Percentiles rank a stretch among this genome's conserved stretches.
phyloP scores from a whole-genome alignment of 2,797 vertebrate species.

The Catostomus latipinnis region DNA sequence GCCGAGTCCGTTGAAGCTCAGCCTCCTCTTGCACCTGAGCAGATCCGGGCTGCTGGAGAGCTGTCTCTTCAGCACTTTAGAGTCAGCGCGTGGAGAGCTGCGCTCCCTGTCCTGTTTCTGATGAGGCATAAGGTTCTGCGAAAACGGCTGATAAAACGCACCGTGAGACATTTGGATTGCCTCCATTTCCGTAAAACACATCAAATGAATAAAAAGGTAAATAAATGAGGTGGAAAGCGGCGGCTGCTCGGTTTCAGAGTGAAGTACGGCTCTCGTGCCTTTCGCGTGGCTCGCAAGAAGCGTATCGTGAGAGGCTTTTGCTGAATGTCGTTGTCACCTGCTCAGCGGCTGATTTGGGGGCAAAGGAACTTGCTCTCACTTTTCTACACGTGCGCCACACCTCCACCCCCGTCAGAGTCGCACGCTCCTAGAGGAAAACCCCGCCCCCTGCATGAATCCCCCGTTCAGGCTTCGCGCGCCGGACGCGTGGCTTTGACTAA shows the following conservation, averaged over 20 bases:
- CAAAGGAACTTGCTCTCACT: slow-evolving; percentile 60
- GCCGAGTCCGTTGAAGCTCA: slow-evolving; percentile 66
- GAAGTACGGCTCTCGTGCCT: slow-evolving; percentile 64
- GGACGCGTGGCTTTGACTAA: slow-evolving; percentile 73
- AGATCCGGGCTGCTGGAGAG: slow-evolving; percentile 75
- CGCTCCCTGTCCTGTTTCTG: slow-evolving; percentile 28
- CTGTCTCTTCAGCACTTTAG: slow-evolving; percentile 61
- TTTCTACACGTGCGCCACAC: slow-evolving; percentile 67
- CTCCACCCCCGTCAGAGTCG: slow-evolving; percentile 45
- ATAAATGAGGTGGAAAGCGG: background rate
- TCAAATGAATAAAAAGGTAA: slow-evolving; percentile 33
- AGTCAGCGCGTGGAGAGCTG: slow-evolving; percentile 30
- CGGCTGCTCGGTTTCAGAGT: background rate
- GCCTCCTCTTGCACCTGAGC: slow-evolving; percentile 78
- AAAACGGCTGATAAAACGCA: slow-evolving; percentile 48
- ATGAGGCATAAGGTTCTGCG: slow-evolving; percentile 21
- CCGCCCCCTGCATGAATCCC: slow-evolving; percentile 57
- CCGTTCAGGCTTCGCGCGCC: slow-evolving; percentile 66
- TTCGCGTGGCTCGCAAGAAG: slow-evolving; percentile 61
- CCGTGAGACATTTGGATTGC: slow-evolving; percentile 46
- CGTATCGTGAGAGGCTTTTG: slow-evolving; percentile 38
- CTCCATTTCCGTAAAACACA: slow-evolving; percentile 56
- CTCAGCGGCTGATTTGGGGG: slow-evolving; percentile 53
- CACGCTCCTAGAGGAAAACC: slow-evolving; percentile 59
- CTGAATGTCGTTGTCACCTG: slow-evolving; percentile 53